These are phyloP conservation scores for Odocoileus hemionus DNA, from an alignment of 2,113 vertebrate species.

Conservation along the genomic window DNA sequence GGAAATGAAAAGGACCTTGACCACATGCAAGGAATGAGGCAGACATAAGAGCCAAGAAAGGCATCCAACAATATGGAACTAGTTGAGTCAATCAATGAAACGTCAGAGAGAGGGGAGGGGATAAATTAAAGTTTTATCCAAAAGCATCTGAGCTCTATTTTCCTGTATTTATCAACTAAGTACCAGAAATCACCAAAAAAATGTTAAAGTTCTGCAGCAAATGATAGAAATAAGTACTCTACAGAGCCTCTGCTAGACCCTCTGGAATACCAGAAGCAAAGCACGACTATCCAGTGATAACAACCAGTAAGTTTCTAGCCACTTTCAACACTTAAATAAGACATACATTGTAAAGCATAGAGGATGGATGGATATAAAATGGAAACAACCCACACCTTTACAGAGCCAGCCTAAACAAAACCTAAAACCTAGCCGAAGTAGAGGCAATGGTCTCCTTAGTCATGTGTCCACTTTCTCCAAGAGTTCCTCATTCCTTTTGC, in stretches of 20 bases:
- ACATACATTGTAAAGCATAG: not conserved
- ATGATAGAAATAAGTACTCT: not conserved
- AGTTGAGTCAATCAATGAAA: not conserved
- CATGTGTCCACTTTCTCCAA: not conserved
- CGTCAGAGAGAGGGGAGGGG: not conserved
- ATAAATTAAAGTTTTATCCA: not conserved
- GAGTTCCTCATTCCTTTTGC: not conserved
- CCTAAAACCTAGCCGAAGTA: not conserved
- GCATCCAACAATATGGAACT: not conserved
- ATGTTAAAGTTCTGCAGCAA: not conserved
- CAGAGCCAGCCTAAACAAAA: not conserved
- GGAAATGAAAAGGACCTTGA: not conserved
- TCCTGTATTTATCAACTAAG: not conserved
- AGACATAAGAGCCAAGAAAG: not conserved
- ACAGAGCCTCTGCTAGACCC: not conserved
- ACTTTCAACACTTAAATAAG: not conserved
- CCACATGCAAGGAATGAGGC: not conserved
- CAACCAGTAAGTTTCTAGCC: not conserved
- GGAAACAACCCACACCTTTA: not conserved
- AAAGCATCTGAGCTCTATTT: not conserved
- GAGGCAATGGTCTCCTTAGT: not conserved
- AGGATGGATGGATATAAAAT: not conserved
- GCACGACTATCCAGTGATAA: not conserved
- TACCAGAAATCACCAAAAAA: not conserved
- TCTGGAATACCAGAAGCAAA: not conserved